Conservation (phyloP, 2,113 vertebrate species). For the Morone saxatilis region DNA sequence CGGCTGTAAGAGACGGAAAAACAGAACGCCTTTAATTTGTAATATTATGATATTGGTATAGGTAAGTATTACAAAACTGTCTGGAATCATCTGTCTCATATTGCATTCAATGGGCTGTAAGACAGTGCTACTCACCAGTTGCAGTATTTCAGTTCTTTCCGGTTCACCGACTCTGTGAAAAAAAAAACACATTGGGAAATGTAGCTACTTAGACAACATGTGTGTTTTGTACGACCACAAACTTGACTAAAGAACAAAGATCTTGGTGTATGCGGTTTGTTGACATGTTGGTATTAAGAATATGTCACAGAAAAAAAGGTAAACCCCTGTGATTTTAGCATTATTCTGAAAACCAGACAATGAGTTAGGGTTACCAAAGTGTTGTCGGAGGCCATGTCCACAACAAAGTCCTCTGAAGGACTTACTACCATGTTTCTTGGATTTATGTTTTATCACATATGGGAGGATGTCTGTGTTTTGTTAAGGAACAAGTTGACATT, state of each 20-base stretch:
- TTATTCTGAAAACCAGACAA: too few relatives aligned
- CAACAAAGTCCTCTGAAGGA: too few relatives aligned
- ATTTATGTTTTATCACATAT: background rate
- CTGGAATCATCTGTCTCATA: too few relatives aligned
- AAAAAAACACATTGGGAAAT: constrained; percentile 42
- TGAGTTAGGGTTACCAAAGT: background rate
- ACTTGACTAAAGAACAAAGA: background rate
- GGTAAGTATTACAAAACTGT: background rate
- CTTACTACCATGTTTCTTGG: background rate
- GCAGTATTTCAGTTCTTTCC: constrained; percentile 87
- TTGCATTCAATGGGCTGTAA: too few relatives aligned
- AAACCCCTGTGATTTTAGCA: background rate
- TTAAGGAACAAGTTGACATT: background rate
- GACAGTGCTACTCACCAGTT: constrained; percentile 86
- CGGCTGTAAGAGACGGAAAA: constrained; percentile 74
- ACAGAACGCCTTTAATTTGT: background rate
- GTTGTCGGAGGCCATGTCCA: background rate
- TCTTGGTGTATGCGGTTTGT: background rate
- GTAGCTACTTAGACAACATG: background rate
- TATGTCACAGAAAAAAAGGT: background rate
- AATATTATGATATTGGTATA: background rate
- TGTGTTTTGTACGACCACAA: background rate
- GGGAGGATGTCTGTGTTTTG: too few relatives aligned
- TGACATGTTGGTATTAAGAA: background rate
- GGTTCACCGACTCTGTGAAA: constrained; percentile 85